phyloP scores from a whole-genome alignment of 2,113 vertebrate species.

The Rattus norvegicus region GRCr8 NC_086031.1:96965501-96966000 shows the following conservation, averaged over 20 bases:
- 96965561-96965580: background rate
- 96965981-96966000: background rate
- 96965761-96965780: background rate
- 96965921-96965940: background rate
- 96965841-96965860: no score
- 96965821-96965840: background rate
- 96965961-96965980: background rate
- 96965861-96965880: no score
- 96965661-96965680: background rate
- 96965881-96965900: background rate
- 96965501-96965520: constrained; percentile 44
- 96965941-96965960: background rate
- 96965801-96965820: background rate
- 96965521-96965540: constrained; percentile 20
- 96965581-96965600: background rate
- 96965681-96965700: background rate
- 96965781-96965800: background rate
- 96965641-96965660: background rate
- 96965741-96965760: background rate
- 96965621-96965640: background rate
- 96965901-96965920: background rate
- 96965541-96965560: constrained; percentile 6
- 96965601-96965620: constrained; percentile 33
- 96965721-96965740: background rate
- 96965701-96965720: background rate